phyloP scores from a whole-genome alignment of 2,113 vertebrate genomes.

The Etheostoma cragini region DNA sequence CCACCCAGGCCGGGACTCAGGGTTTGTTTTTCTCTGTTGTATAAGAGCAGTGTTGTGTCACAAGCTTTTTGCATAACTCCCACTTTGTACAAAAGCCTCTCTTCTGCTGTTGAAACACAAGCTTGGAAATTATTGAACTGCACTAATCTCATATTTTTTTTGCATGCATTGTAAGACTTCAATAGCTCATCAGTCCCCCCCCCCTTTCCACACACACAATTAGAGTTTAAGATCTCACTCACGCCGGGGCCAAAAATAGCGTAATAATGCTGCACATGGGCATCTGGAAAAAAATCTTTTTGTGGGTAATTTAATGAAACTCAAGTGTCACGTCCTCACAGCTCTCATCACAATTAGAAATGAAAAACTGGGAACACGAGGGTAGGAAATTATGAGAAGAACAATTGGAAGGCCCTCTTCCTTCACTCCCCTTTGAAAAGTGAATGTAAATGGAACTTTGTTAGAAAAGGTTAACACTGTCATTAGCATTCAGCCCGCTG shows the following conservation, averaged over 20 bases:
- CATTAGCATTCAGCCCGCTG: slow-evolving; percentile 71
- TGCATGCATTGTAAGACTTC: background rate
- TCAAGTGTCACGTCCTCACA: slow-evolving; percentile 34
- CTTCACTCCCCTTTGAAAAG: slow-evolving; percentile 31
- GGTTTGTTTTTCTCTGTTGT: slow-evolving; percentile 50
- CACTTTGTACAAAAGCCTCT: slow-evolving; percentile 5
- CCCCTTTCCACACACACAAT: background rate
- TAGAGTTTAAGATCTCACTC: slow-evolving; percentile 8
- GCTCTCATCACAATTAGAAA: slow-evolving; percentile 64
- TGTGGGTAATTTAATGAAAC: slow-evolving; percentile 57
- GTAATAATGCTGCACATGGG: background rate
- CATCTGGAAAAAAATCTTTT: slow-evolving; percentile 38
- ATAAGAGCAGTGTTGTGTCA: slow-evolving; percentile 44
- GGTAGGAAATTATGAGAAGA: slow-evolving; percentile 55
- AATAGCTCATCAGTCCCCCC: background rate
- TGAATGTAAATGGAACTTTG: slow-evolving; percentile 68
- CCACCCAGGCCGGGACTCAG: slow-evolving; percentile 15
- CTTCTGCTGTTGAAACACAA: background rate
- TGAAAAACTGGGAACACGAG: slow-evolving; percentile 47
- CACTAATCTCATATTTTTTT: background rate
- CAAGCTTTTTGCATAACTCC: slow-evolving; percentile 37
- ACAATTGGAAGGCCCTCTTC: slow-evolving; percentile 16
- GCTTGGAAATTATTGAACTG: background rate
- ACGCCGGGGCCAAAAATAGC: slow-evolving; percentile 9
- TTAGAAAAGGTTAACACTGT: slow-evolving; percentile 68